Evolutionary conservation across 1,140 invertebrate genomes (phyloP), one percentile per base, ranked within the genome.

Genomic region (Euglossa dilemma): DNA sequence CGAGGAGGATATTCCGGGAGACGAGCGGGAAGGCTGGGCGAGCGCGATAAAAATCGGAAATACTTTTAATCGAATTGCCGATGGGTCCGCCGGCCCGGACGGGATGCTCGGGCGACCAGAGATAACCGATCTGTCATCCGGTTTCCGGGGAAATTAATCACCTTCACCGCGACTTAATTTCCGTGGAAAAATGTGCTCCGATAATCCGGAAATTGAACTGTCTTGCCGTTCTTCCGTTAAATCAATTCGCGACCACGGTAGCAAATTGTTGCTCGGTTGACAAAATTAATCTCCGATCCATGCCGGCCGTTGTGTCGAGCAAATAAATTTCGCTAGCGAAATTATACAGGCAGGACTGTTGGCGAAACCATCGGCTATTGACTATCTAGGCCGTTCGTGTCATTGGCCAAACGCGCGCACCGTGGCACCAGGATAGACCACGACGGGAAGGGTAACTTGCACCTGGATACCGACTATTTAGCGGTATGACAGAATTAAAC

Each of bases 241-340:
- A 80, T 73, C 78, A 80, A 80, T 80, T 73, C 59, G 70, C 63
- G 64, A 54, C 59, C 78, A 28, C n/a, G 78, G 73, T 80, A 73
- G 70, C 70, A 63, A 80, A 80, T 73, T 73, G 78, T 80, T 80
- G 59, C 50, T 64, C 78, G 52, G 76, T 78, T 78, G 76, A 78
- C 59, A 80, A 80, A 73, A 80, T 80, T 80, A 80, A 80, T 80
- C 70, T 73, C 59, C 70, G 63, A 73, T 54, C 70, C 78, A 20
- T 23, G 36, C 28, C 14, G 57, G 6, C 23, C 47, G 47, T 25
- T 52, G 20, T 72, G 9, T 18, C 47, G 56, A n/a, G 63, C 78
- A 74, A 81, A 81, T 81, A 81, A 75, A 81, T 81, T 81, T 74
- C 50, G 11, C 18, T 25, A 6, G 4, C 36, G 52, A 45, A 70